phyloP scores from a whole-genome alignment of 2,113 vertebrate genomes.

The Parotia lawesii region DNA sequence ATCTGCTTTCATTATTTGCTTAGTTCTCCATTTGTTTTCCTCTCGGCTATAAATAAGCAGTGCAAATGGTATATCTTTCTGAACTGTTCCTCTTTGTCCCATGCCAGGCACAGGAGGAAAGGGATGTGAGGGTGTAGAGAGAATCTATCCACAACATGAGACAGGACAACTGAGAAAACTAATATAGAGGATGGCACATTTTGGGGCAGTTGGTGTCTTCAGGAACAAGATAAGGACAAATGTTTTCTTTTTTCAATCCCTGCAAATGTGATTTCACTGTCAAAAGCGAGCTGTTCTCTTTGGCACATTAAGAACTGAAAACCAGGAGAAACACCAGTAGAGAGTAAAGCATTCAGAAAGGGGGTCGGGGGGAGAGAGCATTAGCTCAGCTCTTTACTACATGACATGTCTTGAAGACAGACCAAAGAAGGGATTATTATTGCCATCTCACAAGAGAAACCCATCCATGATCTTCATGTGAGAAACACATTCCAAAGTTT shows the following conservation, averaged over 20 bases:
- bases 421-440: background rate
- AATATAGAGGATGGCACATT: background rate
- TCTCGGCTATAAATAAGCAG: background rate
- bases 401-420: background rate
- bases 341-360: background rate
- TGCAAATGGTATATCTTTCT: background rate
- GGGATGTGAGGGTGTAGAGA: background rate
- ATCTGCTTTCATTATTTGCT: background rate
- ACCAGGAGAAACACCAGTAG: background rate
- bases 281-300: background rate
- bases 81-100: background rate
- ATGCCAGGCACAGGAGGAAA: background rate
- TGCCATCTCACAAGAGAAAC: background rate
- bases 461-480: background rate
- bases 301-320: constrained; percentile 1
- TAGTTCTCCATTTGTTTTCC: background rate
- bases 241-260: background rate
- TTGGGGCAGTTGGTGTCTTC: constrained; percentile 4
- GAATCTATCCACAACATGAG: background rate
- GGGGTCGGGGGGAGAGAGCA: background rate
- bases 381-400: background rate
- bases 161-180: background rate
- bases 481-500: background rate
- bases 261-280: constrained; percentile 36
- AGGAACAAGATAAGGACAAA: constrained; percentile 13